These are phyloP conservation scores for Crepidodera aurea DNA, from an alignment of 2,888 invertebrate species.

Conservation along the genomic window DNA sequence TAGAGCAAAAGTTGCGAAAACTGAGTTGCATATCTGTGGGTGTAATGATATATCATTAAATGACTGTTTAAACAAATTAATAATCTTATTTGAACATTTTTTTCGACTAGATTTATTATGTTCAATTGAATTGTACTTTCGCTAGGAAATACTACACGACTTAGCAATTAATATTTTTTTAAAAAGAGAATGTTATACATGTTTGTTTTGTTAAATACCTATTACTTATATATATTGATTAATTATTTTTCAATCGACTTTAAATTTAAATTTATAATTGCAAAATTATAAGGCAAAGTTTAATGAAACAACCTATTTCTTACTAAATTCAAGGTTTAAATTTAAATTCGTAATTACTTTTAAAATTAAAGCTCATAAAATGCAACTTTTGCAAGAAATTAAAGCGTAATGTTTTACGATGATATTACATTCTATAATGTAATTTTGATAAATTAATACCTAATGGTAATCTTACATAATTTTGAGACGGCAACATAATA, in stretches of 20 bases:
- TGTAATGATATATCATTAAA: no score
- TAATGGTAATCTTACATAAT: no score
- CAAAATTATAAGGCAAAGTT: slow-evolving; percentile 21
- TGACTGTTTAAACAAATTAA: neutral
- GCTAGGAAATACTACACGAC: slow-evolving; percentile 6
- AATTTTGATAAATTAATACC: no score
- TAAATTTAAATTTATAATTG: slow-evolving; percentile 20
- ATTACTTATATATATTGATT: slow-evolving; percentile 20
- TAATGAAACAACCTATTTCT: slow-evolving; percentile 20
- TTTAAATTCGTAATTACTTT: neutral
- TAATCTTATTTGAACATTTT: neutral
- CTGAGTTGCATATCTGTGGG: no score
- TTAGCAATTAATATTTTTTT: slow-evolving; percentile 16
- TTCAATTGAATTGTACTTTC: neutral
- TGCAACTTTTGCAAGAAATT: no score
- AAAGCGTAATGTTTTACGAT: no score
- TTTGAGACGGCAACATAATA: no score
- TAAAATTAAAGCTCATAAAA: neutral
- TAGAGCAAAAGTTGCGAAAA: no score
- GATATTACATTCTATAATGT: no score
- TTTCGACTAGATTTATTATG: neutral
- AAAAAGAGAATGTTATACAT: slow-evolving; percentile 8
- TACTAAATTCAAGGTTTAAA: slow-evolving; percentile 12
- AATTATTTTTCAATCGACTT: slow-evolving; percentile 12
- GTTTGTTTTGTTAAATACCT: slow-evolving; percentile 15